Base-by-base conservation (phyloP, 2,797 vertebrate species). In the Melanogrammus aeglefinus region DNA sequence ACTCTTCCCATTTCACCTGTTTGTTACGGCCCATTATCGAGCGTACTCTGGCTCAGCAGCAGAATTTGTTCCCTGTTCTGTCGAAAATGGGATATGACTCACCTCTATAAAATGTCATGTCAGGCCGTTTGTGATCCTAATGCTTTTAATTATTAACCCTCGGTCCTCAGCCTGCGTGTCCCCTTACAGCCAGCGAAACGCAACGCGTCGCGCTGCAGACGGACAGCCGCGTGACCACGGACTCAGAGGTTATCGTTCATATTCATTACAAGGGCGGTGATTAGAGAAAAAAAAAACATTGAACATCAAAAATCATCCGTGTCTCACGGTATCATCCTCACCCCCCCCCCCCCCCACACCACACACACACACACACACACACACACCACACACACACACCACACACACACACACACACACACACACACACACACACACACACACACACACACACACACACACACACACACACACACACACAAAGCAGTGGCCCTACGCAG, bases 391-490 rank as follows among this genome's bases (percentile, higher is more conserved):
- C 29, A 1, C 76, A 57, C 72, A 57, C 33, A 71, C n/a, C 29
- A 1, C 29, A 1, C 29, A 1, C 76, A 57, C 72, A 57, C 33
- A 71, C 29, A 1, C 29, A 1, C 29, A 1, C 76, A 57, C 72
- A 57, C 33, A 71, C 29, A 1, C 29, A 1, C 29, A 1, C 76
- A 57, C 72, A 57, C 33, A 71, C 29, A 1, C 29, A 1, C 29
- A 1, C 76, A 57, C 72, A 57, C 76, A 75, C 63, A 83, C 76
- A 75, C 63, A 83, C 76, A 75, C 63, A 83, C 76, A 75, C 63
- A 83, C 76, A 75, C 63, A 83, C 76, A 75, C 63, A 83, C 29
- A 1, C 29, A 1, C 29, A 1, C 76, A 57, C 72, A 57, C 33
- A 71, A 71, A 1, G 41, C 41, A 14, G 41, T 44, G 41, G 41